A percentile compares a stretch with the other conserved stretches of the same genome.
These are phyloP conservation scores for Disparrhopalites patrizii DNA, from an alignment of 2,888 invertebrate species.

Conservation along the genomic window DNA sequence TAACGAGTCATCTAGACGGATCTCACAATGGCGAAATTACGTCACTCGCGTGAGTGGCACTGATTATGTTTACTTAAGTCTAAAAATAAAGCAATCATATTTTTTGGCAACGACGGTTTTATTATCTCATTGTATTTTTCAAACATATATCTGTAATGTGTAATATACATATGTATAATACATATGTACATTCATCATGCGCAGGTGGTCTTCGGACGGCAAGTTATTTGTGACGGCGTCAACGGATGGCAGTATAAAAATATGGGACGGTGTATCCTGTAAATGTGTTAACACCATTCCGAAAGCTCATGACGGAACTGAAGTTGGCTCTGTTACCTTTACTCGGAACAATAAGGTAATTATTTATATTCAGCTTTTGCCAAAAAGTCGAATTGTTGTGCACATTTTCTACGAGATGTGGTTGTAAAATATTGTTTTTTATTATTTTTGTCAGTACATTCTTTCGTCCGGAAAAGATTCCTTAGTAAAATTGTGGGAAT, in stretches of 20 bases:
- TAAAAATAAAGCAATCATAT: neutral
- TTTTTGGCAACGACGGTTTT: neutral
- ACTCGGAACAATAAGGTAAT: constrained; percentile 89
- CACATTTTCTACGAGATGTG: neutral
- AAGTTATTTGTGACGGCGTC: constrained; percentile 78
- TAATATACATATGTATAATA: neutral
- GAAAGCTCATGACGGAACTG: constrained; percentile 89
- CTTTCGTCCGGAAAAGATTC: constrained; percentile 95
- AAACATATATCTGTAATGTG: too few species aligned
- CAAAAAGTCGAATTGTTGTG: neutral
- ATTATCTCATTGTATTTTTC: neutral
- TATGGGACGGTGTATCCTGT: constrained; percentile 96
- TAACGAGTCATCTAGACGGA: constrained; percentile 72
- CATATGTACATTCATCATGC: neutral
- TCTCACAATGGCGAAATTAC: constrained; percentile 73
- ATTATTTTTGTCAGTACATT: constrained; percentile 68
- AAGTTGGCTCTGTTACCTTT: constrained; percentile 90
- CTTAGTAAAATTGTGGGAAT: constrained; percentile 94
- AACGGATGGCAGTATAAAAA: constrained; percentile 86
- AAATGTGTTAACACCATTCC: constrained; percentile 89
- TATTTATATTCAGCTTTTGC: constrained; percentile 5
- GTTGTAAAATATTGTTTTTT: too few species aligned
- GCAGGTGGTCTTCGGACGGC: constrained; percentile 63
- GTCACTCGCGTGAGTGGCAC: constrained; percentile 52
- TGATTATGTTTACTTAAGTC: neutral